These are phyloP conservation scores for Otus scops DNA, from an alignment of 2,797 vertebrate genomes.

Conservation along the genomic window DNA sequence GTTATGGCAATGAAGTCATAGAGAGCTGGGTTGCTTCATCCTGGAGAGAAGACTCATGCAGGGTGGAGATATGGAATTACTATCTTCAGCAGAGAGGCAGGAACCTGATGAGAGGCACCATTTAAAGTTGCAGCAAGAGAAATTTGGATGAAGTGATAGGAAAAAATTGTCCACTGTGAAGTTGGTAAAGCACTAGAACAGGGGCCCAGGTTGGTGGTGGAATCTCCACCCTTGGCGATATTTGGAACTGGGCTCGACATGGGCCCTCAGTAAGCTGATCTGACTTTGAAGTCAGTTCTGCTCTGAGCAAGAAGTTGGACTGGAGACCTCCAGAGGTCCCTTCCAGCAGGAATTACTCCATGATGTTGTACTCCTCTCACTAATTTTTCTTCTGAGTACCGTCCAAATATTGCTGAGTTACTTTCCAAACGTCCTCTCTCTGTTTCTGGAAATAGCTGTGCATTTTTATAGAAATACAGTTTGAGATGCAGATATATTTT, in stretches of 20 bases:
- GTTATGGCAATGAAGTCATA: background rate
- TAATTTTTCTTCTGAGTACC: background rate
- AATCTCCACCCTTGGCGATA: background rate
- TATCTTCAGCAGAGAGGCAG: background rate
- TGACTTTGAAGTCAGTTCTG: background rate
- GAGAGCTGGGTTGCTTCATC: background rate
- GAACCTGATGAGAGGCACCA: background rate
- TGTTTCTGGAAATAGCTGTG: background rate
- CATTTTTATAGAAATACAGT: background rate
- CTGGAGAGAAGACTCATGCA: background rate
- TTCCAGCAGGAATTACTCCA: background rate
- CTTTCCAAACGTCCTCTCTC: background rate
- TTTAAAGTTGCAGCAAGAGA: background rate
- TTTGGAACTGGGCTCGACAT: background rate
- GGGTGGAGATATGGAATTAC: background rate
- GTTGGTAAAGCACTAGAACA: background rate
- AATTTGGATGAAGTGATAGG: background rate
- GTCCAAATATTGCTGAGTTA: background rate
- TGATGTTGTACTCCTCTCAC: background rate
- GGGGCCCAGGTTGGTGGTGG: background rate
- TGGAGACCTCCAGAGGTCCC: background rate
- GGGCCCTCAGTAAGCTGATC: background rate
- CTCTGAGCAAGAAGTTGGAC: background rate
- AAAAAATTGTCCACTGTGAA: background rate
- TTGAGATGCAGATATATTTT: background rate